Conservation (phyloP, 30 jellyfish, hydroid and myxozoan genomes). For the Clytia hemisphaerica region DNA sequence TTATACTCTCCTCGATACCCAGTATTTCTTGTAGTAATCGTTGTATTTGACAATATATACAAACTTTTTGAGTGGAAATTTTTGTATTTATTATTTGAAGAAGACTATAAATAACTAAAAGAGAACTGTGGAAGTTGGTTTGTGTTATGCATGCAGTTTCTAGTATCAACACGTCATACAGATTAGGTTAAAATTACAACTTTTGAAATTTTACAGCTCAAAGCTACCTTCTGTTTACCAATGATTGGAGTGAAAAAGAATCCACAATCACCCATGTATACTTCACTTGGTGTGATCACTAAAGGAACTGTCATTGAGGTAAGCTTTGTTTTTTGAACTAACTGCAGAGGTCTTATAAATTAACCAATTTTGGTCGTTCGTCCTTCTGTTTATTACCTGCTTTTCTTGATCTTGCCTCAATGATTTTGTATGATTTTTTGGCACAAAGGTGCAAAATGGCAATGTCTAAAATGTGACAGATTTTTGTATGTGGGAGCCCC, state of each 20-base stretch:
- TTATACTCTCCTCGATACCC: no score
- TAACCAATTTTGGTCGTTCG: not conserved
- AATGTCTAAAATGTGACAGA: not conserved
- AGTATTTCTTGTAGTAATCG: no score
- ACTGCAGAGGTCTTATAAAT: not conserved
- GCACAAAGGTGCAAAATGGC: no score
- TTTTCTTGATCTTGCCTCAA: no score
- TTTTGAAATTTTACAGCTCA: conserved; percentile 51
- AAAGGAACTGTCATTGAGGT: conserved; percentile 99
- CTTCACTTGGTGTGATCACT: conserved; percentile 97
- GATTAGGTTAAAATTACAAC: not conserved
- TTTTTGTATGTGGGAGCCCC: not conserved
- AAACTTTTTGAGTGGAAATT: no score
- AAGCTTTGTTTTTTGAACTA: not conserved
- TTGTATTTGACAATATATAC: no score
- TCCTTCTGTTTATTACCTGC: not conserved
- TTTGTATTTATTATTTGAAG: no score
- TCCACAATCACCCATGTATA: conserved; percentile 99
- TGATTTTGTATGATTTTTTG: no score
- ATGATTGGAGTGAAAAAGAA: conserved; percentile 97
- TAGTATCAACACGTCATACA: no score
- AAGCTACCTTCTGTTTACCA: conserved; percentile 97
- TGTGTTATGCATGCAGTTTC: no score
- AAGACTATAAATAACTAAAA: no score
- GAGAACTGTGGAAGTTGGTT: no score